A percentile compares a stretch with the other conserved stretches of the same genome.
Evolutionary conservation across 2,113 vertebrate species (phyloP).

Genomic region (Nothoprocta perdicaria): DNA sequence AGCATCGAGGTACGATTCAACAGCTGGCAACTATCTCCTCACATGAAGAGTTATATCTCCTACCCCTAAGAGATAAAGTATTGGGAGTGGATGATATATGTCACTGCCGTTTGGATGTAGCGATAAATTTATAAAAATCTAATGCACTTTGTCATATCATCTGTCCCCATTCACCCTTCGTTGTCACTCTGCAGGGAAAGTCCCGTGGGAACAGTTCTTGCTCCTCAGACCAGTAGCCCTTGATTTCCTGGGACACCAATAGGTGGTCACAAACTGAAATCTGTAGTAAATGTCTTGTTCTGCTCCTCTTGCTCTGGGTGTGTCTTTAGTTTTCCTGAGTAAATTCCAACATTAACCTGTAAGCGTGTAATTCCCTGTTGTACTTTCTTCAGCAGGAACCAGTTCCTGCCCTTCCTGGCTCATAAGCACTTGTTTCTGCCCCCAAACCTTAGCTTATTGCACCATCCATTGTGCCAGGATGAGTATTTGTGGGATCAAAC

Average conservation of each 20-base stretch:
- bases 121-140: no score
- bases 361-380: neutral
- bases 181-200: neutral
- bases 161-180: neutral
- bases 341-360: neutral
- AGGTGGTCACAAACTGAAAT: neutral
- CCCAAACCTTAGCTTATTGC: neutral
- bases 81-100: no score
- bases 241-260: neutral
- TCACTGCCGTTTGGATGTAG: no score
- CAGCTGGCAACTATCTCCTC: neutral
- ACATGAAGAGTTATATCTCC: neutral
- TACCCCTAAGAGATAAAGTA: neutral
- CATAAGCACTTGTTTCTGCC: neutral
- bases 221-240: neutral
- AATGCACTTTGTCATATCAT: neutral
- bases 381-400: constrained; percentile 20
- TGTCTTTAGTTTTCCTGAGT: neutral
- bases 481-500: neutral
- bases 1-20: neutral
- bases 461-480: neutral
- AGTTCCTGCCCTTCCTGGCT: constrained; percentile 3
- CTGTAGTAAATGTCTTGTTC: neutral
- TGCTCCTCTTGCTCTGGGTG: neutral
- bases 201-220: neutral